Conservation (phyloP, 2,113 vertebrate species). For the Cinclus mexicanus region DNA sequence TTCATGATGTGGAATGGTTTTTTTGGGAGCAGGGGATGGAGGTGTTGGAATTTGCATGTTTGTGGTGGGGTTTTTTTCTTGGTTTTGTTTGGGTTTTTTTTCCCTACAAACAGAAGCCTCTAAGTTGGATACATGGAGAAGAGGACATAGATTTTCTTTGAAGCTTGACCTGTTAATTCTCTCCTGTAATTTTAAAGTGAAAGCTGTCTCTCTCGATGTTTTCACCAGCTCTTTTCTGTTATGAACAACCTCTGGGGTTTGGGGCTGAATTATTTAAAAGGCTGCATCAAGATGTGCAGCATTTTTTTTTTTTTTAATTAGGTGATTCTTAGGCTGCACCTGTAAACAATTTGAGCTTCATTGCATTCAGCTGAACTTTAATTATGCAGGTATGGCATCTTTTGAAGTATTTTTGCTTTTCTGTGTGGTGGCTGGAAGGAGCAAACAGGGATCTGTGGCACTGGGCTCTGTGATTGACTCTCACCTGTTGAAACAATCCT, state of each 20-base stretch:
- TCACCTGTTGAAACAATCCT: neutral
- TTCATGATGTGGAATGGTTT: neutral
- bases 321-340: neutral
- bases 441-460: neutral
- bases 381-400: neutral
- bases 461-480: neutral
- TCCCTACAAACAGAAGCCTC: neutral
- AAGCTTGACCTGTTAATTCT: neutral
- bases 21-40: neutral
- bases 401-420: neutral
- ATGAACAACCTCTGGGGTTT: neutral
- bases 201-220: neutral
- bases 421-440: neutral
- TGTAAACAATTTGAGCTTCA: neutral
- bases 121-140: neutral
- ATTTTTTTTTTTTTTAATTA: neutral
- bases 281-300: accelerated
- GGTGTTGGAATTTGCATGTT: too few species aligned
- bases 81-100: neutral
- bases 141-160: neutral
- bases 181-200: neutral
- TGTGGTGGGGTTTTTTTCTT: neutral
- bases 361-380: neutral
- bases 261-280: neutral
- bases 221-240: neutral